Base-by-base conservation (phyloP, 2,888 invertebrate genomes). In the Drosophila vallismaia region DNA sequence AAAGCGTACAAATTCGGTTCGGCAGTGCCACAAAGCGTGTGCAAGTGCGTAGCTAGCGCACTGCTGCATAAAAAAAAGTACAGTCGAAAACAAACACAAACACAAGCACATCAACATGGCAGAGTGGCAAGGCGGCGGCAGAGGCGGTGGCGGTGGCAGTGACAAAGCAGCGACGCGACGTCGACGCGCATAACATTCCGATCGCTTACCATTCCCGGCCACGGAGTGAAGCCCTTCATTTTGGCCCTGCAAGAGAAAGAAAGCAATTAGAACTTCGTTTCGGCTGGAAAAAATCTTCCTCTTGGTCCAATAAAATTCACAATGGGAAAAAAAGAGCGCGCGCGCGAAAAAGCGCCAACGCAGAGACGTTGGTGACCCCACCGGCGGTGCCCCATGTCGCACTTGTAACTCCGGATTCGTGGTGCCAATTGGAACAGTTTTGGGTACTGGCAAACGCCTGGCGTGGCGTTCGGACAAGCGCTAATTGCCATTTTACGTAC, bases 141-240 rank as follows among this genome's bases (percentile, higher is more conserved):
- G 83, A 26, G 53, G 44, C 57, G 57, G 46, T 50, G 60, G 49
- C 52, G 50, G 58, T 5, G 84, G 78, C 75, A 74, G 63, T 51
- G 58, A 55, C 75, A 64, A 77, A 26, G 52, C 60, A 55, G 46
- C 54, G 60, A 46, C 52, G 58, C 66, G 68, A 46, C 57, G 64
- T 51, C 60, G 49, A 44, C 54, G 58, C 62, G 50, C 45, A 64
- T 72, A 52, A 80, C 52, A 59, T 63, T 58, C 59, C 48, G 58
- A 56, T 66, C 42, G 95, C 96, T 96, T 94, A 98, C 98, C 95
- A 97, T 96, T 92, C 97, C 98, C 75, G 98, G 98, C 98, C 98
- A 98, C 76, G 97, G 97, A 80, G 97, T 96, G 93, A 97, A 98
- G 85, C 97, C 97, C 94, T 97, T 98, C 97, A 98, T 97, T 94